These are phyloP conservation scores for Sarcophaga subvicina DNA, from an alignment of 2,888 invertebrate species.

Conservation along the genomic window DNA sequence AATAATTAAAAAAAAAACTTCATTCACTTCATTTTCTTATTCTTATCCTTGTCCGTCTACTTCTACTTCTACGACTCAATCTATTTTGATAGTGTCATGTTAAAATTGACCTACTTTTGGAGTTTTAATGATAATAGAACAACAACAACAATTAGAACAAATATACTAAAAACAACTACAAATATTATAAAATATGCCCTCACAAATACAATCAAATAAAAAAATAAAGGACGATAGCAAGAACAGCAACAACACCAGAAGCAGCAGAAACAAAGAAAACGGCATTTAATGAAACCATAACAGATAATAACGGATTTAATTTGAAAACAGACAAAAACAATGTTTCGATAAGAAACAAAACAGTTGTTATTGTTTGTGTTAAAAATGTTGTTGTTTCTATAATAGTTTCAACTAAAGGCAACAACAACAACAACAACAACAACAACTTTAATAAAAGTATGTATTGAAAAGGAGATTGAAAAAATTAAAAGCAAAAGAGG, in stretches of 20 bases:
- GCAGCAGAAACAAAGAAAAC: background rate
- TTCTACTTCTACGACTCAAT: background rate
- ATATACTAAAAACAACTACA: background rate
- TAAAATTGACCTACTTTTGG: conserved; percentile 39
- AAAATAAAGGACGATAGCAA: background rate
- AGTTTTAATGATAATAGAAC: conserved; percentile 3
- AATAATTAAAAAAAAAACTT: background rate
- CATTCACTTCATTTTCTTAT: conserved; percentile 12
- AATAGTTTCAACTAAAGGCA: background rate
- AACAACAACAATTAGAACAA: conserved; percentile 7
- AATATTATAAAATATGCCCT: too few relatives aligned
- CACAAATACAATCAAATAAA: too few relatives aligned
- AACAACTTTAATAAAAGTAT: background rate
- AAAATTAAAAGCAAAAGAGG: background rate
- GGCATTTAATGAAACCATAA: background rate
- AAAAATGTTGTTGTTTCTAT: background rate
- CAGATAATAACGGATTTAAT: conserved; percentile 5
- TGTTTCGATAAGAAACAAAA: background rate
- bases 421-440: background rate
- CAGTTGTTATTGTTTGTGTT: background rate
- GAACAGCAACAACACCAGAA: background rate
- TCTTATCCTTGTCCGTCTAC: background rate
- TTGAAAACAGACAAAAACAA: background rate
- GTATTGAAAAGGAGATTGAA: conserved; percentile 7
- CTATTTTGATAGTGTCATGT: background rate